A percentile compares a stretch with the other conserved stretches of the same genome.
These are phyloP conservation scores for Lydus trimaculatus DNA, from an alignment of 2,888 invertebrate species.

Conservation along the genomic window DNA sequence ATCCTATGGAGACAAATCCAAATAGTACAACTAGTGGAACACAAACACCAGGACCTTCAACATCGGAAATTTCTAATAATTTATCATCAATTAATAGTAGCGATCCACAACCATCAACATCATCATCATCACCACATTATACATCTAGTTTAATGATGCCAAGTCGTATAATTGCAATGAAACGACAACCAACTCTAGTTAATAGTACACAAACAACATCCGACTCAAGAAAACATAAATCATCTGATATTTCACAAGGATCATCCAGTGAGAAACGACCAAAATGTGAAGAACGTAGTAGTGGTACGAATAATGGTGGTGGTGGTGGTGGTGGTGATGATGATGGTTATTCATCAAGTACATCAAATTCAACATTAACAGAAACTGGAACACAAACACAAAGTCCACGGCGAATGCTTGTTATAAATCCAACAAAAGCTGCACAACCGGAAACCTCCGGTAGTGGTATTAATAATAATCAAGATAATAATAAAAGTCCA, in stretches of 20 bases:
- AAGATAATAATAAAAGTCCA: slow-evolving; percentile 9
- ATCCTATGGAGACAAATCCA: slow-evolving; percentile 71
- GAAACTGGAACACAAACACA: slow-evolving; percentile 36
- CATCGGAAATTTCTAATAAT: slow-evolving; percentile 33
- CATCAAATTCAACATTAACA: slow-evolving; percentile 27
- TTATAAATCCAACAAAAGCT: slow-evolving; percentile 16
- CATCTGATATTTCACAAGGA: slow-evolving; percentile 17
- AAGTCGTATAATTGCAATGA: slow-evolving; percentile 44
- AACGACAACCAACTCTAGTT: slow-evolving; percentile 39
- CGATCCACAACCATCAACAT: slow-evolving; percentile 24
- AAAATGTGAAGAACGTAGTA: slow-evolving; percentile 16
- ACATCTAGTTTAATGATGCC: slow-evolving; percentile 42
- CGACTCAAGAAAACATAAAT: slow-evolving; percentile 47
- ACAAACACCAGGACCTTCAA: slow-evolving; percentile 59
- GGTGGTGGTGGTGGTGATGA: neutral
- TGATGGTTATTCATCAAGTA: slow-evolving; percentile 14
- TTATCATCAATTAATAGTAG: slow-evolving; percentile 4
- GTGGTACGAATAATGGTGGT: neutral
- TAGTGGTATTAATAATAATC: slow-evolving; percentile 4
- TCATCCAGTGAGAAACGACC: slow-evolving; percentile 27
- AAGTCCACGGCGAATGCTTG: slow-evolving; percentile 24
- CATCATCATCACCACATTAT: slow-evolving; percentile 7
- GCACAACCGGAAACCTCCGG: slow-evolving; percentile 13
- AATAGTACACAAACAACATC: slow-evolving; percentile 43
- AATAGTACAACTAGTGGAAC: slow-evolving; percentile 52